Evolutionary conservation across 2,797 vertebrate species (phyloP), one percentile per base, ranked within the genome.

Genomic region (Enteromius anoplus): DNA sequence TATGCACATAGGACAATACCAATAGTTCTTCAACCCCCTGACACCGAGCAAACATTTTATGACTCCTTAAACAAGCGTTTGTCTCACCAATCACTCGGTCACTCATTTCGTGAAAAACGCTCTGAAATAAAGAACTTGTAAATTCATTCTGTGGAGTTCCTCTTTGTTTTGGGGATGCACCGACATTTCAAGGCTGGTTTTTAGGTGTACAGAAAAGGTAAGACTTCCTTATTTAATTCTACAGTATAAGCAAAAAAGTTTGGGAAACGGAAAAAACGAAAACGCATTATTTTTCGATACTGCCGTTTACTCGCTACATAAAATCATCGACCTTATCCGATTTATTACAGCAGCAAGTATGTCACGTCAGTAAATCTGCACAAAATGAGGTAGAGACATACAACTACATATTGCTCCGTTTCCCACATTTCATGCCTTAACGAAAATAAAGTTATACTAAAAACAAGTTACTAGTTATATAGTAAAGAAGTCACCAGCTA

Each of bases 1-100:
- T 93, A 94, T 92, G 91, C 92, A 93, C 87, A 82, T 82, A 88
- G 85, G 88, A 88, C 90, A 88, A 91, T 87, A 26, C 49, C 85
- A 89, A 89, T 90, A 87, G 88, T 87, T 85, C 87, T 86, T 68
- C 88, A 92, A 87, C 89, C 86, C 86, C 86, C 88, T 90, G 90
- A 90, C 83, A 81, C 26, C 47, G n/a, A 45, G 60, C 86, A 83
- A 70, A 84, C 86, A 89, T 90, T 91, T 92, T 91, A 92, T 85
- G 88, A 92, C 89, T 87, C 87, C 90, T 90, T 80, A 70, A 86
- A 88, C 75, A 85, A 70, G 64, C 60, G 86, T 73, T 87, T 80
- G 53, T 49, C 55, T 77, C 78, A 60, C 40, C 84, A 79, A 86
- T 72, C 78, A 72, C 69, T 29, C 29, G 26, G 53, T 19, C 37